phyloP scores from a whole-genome alignment of 2,888 invertebrate species.

The Gryllus longicercus region DNA sequence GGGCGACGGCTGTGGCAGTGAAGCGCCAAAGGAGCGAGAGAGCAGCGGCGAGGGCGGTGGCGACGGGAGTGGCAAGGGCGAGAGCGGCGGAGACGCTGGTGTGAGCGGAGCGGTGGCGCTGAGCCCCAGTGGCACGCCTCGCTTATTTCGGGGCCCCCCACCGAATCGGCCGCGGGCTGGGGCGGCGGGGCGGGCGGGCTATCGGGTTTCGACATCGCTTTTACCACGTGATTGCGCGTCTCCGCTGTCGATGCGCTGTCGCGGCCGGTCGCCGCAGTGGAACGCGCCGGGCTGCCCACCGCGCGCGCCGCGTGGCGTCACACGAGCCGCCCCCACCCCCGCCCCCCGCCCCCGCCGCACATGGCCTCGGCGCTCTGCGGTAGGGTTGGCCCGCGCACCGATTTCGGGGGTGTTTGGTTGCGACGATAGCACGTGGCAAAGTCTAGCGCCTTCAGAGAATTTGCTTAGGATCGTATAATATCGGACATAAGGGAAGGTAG shows the following conservation, averaged over 20 bases:
- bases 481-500: too few species aligned
- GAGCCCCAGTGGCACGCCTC: background rate
- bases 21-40: too few species aligned
- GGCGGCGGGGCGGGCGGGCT: background rate
- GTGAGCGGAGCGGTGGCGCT: background rate
- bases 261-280: background rate
- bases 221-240: slow-evolving; percentile 17
- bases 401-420: too few species aligned
- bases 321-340: background rate
- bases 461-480: too few species aligned
- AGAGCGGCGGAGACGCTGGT: too few species aligned
- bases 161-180: background rate
- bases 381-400: too few species aligned
- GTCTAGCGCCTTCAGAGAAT: too few species aligned
- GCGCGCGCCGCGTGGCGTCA: background rate
- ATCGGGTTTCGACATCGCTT: slow-evolving; percentile 17
- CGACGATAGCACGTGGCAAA: too few species aligned
- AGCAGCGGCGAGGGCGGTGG: too few species aligned
- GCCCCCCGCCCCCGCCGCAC: background rate
- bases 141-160: background rate
- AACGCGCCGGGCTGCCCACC: slow-evolving; percentile 8
- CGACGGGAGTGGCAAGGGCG: too few species aligned
- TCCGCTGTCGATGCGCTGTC: background rate
- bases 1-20: too few species aligned
- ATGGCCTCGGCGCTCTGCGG: too few species aligned